Evolutionary conservation across 2,888 invertebrate genomes (phyloP).

Genomic region (Trissoscelio sp.): DNA sequence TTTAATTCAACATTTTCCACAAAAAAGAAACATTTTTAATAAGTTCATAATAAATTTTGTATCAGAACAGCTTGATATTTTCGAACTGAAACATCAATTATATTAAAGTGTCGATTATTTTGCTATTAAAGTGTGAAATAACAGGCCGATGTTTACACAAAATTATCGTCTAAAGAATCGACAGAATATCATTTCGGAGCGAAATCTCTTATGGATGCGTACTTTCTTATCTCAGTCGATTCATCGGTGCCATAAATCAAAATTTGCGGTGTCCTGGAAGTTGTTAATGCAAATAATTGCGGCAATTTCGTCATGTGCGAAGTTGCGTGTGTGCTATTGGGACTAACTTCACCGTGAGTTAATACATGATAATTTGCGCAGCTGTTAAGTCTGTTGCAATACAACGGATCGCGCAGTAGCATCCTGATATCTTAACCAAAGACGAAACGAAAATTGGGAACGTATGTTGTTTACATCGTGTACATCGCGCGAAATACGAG

Average conservation of each 20-base stretch:
- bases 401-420: slow-evolving; percentile 15
- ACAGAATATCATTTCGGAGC: slow-evolving; percentile 26
- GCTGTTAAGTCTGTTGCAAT: slow-evolving; percentile 38
- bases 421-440: slow-evolving; percentile 52
- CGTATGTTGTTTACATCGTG: slow-evolving; percentile 41
- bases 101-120: slow-evolving; percentile 49
- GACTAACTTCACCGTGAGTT: slow-evolving; percentile 48
- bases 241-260: slow-evolving; percentile 57
- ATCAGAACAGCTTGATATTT: too few relatives aligned
- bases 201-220: slow-evolving; percentile 14
- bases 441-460: slow-evolving; percentile 43
- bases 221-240: slow-evolving; percentile 44
- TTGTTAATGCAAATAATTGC: slow-evolving; percentile 66
- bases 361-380: slow-evolving; percentile 60
- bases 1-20: too few relatives aligned
- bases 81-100: slow-evolving; percentile 8
- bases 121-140: slow-evolving; percentile 46
- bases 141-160: slow-evolving; percentile 55
- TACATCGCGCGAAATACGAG: slow-evolving; percentile 17
- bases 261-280: slow-evolving; percentile 31
- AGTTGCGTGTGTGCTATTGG: slow-evolving; percentile 30
- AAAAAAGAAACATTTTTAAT: too few relatives aligned
- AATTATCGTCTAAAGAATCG: slow-evolving; percentile 48
- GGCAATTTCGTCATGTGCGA: slow-evolving; percentile 48
- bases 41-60: too few relatives aligned